Evolutionary conservation across 2,888 invertebrate genomes (phyloP).

Genomic region (Germaria angustata): DNA sequence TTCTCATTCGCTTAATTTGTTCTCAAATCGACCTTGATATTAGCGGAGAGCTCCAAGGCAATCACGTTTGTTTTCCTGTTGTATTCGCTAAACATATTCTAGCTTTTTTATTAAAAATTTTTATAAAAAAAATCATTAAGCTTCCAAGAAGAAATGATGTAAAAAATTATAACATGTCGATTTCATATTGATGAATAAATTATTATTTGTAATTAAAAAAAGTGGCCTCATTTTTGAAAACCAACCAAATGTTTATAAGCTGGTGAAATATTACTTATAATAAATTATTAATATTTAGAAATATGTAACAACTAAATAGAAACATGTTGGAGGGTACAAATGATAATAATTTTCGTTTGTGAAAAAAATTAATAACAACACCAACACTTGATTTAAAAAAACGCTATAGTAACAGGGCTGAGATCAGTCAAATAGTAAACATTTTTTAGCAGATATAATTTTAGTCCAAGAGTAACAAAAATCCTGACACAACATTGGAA

Average conservation of each 20-base stretch:
- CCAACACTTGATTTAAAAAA: constrained; percentile 32
- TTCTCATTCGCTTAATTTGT: too few relatives aligned
- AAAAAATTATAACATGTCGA: constrained; percentile 17
- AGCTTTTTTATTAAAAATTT: neutral
- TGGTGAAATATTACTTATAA: constrained; percentile 14
- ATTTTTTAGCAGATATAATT: neutral
- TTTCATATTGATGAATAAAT: constrained; percentile 13
- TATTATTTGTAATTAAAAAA: constrained; percentile 31
- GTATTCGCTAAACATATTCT: too few relatives aligned
- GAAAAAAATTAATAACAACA: constrained; percentile 60
- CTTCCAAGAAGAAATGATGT: too few relatives aligned
- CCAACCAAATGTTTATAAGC: neutral
- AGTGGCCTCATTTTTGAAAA: constrained; percentile 30
- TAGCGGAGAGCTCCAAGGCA: too few relatives aligned
- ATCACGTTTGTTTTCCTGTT: too few relatives aligned
- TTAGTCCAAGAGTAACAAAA: too few relatives aligned
- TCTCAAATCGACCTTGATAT: too few relatives aligned
- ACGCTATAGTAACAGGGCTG: neutral
- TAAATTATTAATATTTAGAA: constrained; percentile 38
- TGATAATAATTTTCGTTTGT: constrained; percentile 23
- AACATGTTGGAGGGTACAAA: constrained; percentile 5
- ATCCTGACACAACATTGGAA: too few relatives aligned
- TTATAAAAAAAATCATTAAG: too few relatives aligned
- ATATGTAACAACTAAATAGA: constrained; percentile 12
- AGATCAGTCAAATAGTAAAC: neutral